These are phyloP conservation scores for Lypha dubia DNA, from an alignment of 2,888 invertebrate species.

Conservation along the genomic window DNA sequence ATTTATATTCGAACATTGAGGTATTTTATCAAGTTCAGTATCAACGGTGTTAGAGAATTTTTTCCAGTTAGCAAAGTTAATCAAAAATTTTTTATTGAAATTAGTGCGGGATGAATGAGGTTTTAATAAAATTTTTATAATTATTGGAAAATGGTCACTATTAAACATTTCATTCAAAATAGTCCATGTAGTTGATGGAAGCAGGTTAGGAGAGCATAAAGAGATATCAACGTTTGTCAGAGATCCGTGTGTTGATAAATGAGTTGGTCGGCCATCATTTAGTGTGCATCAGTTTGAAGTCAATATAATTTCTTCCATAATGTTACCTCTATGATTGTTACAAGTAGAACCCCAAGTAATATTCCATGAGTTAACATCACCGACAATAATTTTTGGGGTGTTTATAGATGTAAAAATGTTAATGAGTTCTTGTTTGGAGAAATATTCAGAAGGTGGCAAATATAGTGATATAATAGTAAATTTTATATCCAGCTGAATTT, in stretches of 20 bases:
- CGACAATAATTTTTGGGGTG: slow-evolving; percentile 18
- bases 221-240: slow-evolving; percentile 61
- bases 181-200: slow-evolving; percentile 37
- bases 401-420: background rate
- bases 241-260: slow-evolving; percentile 56
- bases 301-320: slow-evolving; percentile 34
- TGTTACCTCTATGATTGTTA: slow-evolving; percentile 30
- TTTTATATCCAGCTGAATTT: too few species aligned
- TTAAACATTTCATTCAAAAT: slow-evolving; percentile 47
- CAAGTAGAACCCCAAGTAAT: background rate
- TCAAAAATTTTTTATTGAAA: background rate
- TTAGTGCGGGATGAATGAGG: too few species aligned
- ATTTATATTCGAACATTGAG: slow-evolving; percentile 2
- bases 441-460: too few species aligned
- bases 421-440: too few species aligned
- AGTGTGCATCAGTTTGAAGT: slow-evolving; percentile 38
- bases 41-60: background rate
- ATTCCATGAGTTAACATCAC: slow-evolving; percentile 24
- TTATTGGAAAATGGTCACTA: slow-evolving; percentile 56
- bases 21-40: background rate
- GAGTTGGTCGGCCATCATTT: slow-evolving; percentile 60
- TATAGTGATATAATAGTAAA: too few species aligned
- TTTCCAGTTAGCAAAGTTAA: slow-evolving; percentile 7
- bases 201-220: slow-evolving; percentile 43
- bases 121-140: background rate